These are phyloP conservation scores for Drosophila varians DNA, from an alignment of 1,140 invertebrate genomes.

Conservation along the genomic window DNA sequence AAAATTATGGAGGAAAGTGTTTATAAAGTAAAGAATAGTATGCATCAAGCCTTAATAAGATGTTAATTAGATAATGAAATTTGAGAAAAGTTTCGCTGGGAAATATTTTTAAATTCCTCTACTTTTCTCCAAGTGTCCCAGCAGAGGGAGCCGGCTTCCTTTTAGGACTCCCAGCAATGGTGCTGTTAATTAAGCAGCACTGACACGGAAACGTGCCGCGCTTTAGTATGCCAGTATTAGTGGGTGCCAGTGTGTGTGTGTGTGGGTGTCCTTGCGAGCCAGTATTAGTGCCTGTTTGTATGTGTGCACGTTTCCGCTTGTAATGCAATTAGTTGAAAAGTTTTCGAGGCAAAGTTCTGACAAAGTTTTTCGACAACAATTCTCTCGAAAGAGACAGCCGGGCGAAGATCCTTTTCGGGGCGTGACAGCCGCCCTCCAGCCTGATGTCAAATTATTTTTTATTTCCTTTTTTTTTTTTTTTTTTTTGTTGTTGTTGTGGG, in stretches of 20 bases:
- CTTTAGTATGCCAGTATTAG: slow-evolving; percentile 10
- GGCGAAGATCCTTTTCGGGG: neutral
- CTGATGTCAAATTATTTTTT: slow-evolving; percentile 16
- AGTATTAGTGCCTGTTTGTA: neutral
- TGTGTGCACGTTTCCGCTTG: slow-evolving; percentile 69
- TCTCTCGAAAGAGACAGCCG: slow-evolving; percentile 32
- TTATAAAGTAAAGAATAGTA: neutral
- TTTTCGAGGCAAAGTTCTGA: slow-evolving; percentile 60
- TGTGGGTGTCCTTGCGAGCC: too few species aligned
- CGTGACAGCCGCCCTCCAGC: neutral
- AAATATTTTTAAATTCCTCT: neutral
- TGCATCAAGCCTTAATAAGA: too few species aligned
- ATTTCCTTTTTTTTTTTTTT: slow-evolving; percentile 7
- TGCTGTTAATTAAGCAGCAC: slow-evolving; percentile 73
- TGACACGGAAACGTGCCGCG: slow-evolving; percentile 59
- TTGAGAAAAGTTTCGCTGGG: too few species aligned
- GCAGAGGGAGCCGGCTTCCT: slow-evolving; percentile 19
- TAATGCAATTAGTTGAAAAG: slow-evolving; percentile 81
- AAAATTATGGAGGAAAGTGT: neutral
- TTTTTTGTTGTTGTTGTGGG: slow-evolving; percentile 9
- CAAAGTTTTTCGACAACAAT: slow-evolving; percentile 59
- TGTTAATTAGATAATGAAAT: too few species aligned
- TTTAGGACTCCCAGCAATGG: slow-evolving; percentile 34
- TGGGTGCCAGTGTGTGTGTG: neutral
- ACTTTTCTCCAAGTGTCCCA: neutral